Conservation (phyloP, 2,797 vertebrate species). For the Hypotaenidia philippensis region DNA sequence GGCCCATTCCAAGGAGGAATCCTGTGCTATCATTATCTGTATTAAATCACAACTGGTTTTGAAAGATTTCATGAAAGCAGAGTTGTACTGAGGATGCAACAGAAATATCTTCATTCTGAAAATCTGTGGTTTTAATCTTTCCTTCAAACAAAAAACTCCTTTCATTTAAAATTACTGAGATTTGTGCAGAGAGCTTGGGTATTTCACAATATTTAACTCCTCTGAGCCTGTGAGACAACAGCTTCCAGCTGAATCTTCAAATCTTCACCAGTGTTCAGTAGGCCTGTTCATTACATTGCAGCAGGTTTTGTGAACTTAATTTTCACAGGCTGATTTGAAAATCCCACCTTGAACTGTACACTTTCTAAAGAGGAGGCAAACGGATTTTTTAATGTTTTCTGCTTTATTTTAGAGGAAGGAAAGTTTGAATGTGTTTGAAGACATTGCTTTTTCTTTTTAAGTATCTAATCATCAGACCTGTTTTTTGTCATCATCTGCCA, state of each 20-base stretch:
- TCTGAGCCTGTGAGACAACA: background rate
- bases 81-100: background rate
- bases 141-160: background rate
- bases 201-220: background rate
- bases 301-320: background rate
- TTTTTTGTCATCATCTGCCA: background rate
- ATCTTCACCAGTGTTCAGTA: background rate
- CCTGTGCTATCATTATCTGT: background rate
- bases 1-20: background rate
- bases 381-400: accelerated
- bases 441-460: background rate
- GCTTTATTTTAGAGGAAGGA: background rate
- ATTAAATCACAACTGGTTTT: background rate
- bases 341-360: background rate
- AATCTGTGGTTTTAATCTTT: background rate
- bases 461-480: background rate
- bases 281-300: background rate
- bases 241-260: background rate
- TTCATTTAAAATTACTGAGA: background rate
- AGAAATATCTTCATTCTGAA: background rate
- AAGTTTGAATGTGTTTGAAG: background rate
- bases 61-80: background rate
- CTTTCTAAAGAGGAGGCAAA: background rate
- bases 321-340: background rate
- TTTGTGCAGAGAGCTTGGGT: background rate